Evolutionary conservation across 2,113 vertebrate species (phyloP).

Genomic region (Pholis gunnellus): DNA sequence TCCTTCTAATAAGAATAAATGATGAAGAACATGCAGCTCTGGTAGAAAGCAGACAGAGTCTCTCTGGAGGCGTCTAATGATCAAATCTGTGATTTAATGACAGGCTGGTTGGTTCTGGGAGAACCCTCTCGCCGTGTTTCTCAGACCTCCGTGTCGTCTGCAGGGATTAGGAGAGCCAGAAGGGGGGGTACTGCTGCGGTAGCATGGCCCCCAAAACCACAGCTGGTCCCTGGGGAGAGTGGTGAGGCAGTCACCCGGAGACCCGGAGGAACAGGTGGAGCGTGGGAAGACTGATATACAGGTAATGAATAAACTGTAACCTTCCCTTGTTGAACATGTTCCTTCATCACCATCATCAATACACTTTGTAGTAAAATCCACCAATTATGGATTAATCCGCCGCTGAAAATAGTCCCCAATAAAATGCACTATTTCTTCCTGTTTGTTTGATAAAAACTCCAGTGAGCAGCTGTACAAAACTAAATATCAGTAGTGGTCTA

Average conservation of each 20-base stretch:
- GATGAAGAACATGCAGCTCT: not conserved
- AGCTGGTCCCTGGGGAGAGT: conserved; percentile 28
- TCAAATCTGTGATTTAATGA: conserved; percentile 39
- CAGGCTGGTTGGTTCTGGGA: conserved; percentile 60
- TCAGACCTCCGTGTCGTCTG: conserved; percentile 49
- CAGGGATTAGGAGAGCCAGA: conserved; percentile 25
- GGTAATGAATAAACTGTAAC: conserved; percentile 61
- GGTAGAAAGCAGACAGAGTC: not conserved
- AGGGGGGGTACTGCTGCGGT: not conserved
- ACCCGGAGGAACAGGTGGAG: conserved; percentile 38
- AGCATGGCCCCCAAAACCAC: conserved; percentile 33
- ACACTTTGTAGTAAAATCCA: not conserved
- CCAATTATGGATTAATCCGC: not conserved
- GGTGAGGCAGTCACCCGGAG: not conserved
- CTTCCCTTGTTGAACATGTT: not conserved
- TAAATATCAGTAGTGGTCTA: too few relatives aligned
- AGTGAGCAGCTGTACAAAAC: too few relatives aligned
- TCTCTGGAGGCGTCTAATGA: conserved; percentile 8
- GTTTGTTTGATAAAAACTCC: not conserved
- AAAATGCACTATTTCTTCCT: not conserved
- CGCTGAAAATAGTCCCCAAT: not conserved
- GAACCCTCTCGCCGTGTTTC: conserved; percentile 44
- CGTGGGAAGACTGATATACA: conserved; percentile 45
- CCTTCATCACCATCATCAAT: not conserved
- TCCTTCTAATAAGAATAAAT: not conserved